Percentiles rank a stretch among this genome's conserved stretches.
Conservation (phyloP, 2,888 invertebrate species). For the Torymus aiolomorphi region DNA sequence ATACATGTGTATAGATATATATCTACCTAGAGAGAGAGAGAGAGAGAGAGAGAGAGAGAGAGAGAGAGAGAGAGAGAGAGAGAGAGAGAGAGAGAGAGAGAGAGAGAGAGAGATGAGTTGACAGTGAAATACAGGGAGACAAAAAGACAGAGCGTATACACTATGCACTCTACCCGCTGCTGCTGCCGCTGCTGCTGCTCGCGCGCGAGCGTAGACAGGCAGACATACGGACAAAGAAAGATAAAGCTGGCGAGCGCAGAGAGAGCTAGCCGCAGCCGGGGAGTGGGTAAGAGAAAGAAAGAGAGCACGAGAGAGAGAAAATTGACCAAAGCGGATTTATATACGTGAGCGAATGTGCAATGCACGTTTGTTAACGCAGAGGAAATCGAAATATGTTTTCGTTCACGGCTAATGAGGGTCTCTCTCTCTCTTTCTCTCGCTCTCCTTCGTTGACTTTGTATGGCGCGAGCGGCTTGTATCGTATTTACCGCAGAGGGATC, state of each 20-base stretch:
- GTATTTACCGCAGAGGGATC: constrained; percentile 19
- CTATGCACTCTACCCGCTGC: neutral
- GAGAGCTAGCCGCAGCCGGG: neutral
- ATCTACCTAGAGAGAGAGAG: no score
- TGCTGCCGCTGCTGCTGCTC: neutral
- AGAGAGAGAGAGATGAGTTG: neutral
- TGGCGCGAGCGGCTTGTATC: constrained; percentile 5
- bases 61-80: no score
- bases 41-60: no score
- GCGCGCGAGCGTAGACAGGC: constrained; percentile 13
- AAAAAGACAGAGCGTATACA: constrained; percentile 38
- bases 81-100: no score
- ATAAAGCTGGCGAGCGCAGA: constrained; percentile 23
- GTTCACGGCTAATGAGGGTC: constrained; percentile 53
- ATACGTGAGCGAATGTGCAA: constrained; percentile 17
- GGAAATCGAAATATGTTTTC: constrained; percentile 57
- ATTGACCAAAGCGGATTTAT: constrained; percentile 49
- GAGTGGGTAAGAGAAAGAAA: neutral
- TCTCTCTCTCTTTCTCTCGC: no score
- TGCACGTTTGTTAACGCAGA: constrained; percentile 49
- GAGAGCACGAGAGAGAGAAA: constrained; percentile 17
- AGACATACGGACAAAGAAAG: constrained; percentile 27
- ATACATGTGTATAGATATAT: no score
- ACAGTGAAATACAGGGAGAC: constrained; percentile 34
- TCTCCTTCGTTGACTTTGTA: constrained; percentile 40